Base-by-base conservation (phyloP, 2,888 invertebrate species). In the Eupsilia transversa region DNA sequence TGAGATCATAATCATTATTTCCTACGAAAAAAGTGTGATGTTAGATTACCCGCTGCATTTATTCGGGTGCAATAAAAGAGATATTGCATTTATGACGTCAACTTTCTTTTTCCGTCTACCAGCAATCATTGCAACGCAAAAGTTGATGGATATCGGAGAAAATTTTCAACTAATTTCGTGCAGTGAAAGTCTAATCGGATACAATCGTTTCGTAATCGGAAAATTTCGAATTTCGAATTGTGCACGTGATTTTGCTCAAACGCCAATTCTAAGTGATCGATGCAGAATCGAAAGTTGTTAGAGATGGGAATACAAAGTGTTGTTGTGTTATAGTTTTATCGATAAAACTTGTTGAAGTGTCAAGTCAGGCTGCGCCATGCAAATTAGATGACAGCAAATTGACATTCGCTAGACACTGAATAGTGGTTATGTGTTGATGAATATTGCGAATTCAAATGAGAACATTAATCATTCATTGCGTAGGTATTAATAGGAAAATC, bases 111-210 rank as follows among this genome's bases (percentile, higher is more conserved):
- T 49, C 56, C 38, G 64, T 74, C 61, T 69, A 65, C 49, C 57
- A 38, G 70, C 74, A 83, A 75, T 74, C 60, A 86, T 79, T 82
- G 74, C 69, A 71, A 57, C 56, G 70, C 65, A 80, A 73, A 74
- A 56, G 57, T 77, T 67, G 80, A 86, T 80, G 49, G 77, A 82
- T 80, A 77, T 69, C 72, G 64, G 77, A 86, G 86, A 86, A 81
- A 80, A 86, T 80, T 65, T 74, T 64, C 75, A 66, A 81, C 75
- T 84, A 81, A 87, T 87, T 82, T 81, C 69, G 82, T 79, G 67
- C 61, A 78, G 80, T 72, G 87, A 87, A 87, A 87, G 87, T 87
- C 60, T 79, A 77, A 86, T 87, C 79, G 78, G 76, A 79, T 72
- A 69, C 74, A 79, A 85, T 80, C 68, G 76, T 79, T 79, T 75